Evolutionary conservation across 2,888 invertebrate species (phyloP).

Genomic region (Blomia tropicalis): DNA sequence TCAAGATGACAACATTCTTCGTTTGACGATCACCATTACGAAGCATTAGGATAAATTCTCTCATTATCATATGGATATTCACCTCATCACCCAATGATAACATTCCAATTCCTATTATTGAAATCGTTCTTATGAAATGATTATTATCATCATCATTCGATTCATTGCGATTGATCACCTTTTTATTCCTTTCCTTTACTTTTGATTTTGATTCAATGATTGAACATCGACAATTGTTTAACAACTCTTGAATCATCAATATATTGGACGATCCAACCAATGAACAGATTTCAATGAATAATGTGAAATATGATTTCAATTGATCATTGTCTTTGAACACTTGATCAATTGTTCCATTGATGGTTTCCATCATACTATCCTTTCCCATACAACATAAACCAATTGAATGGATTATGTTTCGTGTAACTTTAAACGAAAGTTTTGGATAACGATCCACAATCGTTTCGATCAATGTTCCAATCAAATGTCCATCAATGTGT

Average conservation of each 20-base stretch:
- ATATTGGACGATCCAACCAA: not conserved
- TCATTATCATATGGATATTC: not conserved
- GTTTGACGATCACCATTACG: not conserved
- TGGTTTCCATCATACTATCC: not conserved
- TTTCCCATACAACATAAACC: not conserved
- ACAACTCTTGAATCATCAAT: not conserved
- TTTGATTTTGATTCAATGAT: too few relatives aligned
- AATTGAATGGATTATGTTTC: slow-evolving; percentile 2
- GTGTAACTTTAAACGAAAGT: not conserved
- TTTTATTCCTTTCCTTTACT: not conserved
- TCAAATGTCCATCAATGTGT: not conserved
- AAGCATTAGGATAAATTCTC: not conserved
- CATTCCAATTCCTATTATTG: not conserved
- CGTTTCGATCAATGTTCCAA: not conserved
- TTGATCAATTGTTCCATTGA: too few relatives aligned
- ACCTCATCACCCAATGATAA: not conserved
- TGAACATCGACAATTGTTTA: not conserved
- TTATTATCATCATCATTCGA: not conserved
- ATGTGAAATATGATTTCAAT: not conserved
- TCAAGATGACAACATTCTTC: not conserved
- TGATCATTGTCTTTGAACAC: too few relatives aligned
- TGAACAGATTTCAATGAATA: not conserved
- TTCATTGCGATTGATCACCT: not conserved
- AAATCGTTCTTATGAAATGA: not conserved
- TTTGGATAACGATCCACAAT: not conserved